phyloP scores from a whole-genome alignment of 2,888 invertebrate genomes.

The Cheilosia grossa region DNA sequence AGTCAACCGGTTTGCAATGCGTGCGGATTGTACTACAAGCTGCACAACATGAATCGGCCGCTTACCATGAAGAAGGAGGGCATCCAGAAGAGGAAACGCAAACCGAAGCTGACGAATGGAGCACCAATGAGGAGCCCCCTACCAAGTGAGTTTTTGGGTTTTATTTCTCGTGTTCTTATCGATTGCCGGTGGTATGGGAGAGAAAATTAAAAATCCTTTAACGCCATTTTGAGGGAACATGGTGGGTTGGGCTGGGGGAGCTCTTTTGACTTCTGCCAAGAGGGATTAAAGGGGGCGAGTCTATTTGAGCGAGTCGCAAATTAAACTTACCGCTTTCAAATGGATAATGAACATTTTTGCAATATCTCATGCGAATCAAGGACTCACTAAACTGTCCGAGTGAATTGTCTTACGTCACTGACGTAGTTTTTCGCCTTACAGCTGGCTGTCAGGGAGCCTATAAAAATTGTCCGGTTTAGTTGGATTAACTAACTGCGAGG shows the following conservation, averaged over 20 bases:
- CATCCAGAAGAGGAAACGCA: slow-evolving; percentile 98
- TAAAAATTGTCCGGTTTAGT: too few species aligned
- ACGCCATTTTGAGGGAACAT: slow-evolving; percentile 54
- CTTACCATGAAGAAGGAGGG: slow-evolving; percentile 99
- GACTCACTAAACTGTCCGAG: too few species aligned
- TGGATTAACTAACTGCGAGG: too few species aligned
- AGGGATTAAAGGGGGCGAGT: slow-evolving; percentile 15
- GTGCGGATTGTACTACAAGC: slow-evolving; percentile 85
- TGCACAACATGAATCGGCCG: slow-evolving; percentile 90
- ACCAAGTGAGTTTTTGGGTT: slow-evolving; percentile 79
- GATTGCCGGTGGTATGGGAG: slow-evolving; percentile 3
- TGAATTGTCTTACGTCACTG: too few species aligned
- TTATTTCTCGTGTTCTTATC: slow-evolving; percentile 3
- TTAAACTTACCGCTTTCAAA: too few species aligned
- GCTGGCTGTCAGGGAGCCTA: too few species aligned
- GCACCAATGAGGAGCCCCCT: slow-evolving; percentile 78
- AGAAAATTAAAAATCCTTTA: slow-evolving; percentile 18
- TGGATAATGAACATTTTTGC: too few species aligned
- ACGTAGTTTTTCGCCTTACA: too few species aligned
- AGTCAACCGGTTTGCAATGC: slow-evolving; percentile 95
- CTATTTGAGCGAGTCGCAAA: neutral
- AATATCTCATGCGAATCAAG: too few species aligned
- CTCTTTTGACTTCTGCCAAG: neutral
- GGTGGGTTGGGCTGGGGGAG: slow-evolving; percentile 39
- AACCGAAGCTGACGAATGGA: slow-evolving; percentile 87